Percentiles rank a stretch among this genome's conserved stretches.
Evolutionary conservation across 1,140 invertebrate genomes (phyloP).

Genomic region (Apis mellifera): DNA sequence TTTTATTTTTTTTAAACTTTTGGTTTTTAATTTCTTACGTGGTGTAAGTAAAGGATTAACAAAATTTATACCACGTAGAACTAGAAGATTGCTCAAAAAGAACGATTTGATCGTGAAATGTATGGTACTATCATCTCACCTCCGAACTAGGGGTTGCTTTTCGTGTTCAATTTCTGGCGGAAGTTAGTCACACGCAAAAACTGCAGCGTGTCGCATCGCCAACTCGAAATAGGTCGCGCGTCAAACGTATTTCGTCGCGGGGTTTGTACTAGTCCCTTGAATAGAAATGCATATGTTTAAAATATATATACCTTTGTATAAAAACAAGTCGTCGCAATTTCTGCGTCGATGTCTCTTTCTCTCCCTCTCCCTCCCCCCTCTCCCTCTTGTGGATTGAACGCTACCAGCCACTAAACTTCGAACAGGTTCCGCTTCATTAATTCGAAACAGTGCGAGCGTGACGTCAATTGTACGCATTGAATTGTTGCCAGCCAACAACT

Average conservation of each 20-base stretch:
- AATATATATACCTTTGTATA: conserved; percentile 15
- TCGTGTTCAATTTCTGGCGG: conserved; percentile 1
- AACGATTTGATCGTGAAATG: neutral
- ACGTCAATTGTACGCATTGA: conserved; percentile 29
- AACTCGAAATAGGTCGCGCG: conserved; percentile 25
- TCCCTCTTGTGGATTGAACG: neutral
- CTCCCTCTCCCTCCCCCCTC: neutral
- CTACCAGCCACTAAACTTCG: conserved; percentile 11
- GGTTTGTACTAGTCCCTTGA: neutral
- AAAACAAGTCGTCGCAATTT: neutral
- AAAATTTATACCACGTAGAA: neutral
- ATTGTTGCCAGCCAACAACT: neutral
- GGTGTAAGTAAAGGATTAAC: no score
- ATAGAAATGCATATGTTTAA: conserved; percentile 27
- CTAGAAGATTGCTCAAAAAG: neutral
- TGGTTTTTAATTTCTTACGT: no score
- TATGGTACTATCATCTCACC: neutral
- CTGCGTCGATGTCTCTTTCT: neutral
- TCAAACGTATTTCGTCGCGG: conserved; percentile 13
- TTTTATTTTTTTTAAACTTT: no score
- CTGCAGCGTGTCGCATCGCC: conserved; percentile 13
- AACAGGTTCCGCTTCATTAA: conserved; percentile 33
- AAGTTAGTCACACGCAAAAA: conserved; percentile 28
- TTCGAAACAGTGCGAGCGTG: conserved; percentile 26
- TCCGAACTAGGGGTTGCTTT: no score